Base-by-base conservation (phyloP, 2,888 invertebrate genomes). In the Adela reaumurella region DNA sequence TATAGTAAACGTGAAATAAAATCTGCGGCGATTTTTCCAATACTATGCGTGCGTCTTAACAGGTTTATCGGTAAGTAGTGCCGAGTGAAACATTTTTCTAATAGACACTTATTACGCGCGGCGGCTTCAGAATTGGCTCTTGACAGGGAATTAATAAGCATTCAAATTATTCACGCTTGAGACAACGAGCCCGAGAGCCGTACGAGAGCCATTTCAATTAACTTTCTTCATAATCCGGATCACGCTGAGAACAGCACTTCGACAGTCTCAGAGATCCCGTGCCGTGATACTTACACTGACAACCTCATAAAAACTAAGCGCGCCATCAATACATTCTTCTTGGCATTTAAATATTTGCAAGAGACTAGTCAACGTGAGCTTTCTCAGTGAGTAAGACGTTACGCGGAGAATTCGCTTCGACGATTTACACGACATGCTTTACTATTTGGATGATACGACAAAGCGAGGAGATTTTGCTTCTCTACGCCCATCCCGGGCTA, bases 201-300 rank as follows among this genome's bases (percentile, higher is more conserved):
- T 62, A 67, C 70, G 64, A 73, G 73, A 70, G 70, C 73, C 69
- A 70, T 73, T 73, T 70, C 70, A 73, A 74, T 74, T 72, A 74
- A 68, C 62, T 68, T 68, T 67, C 68, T 71, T 66, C 65, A 67
- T 77, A 77, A 77, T 74, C 74, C 74, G 72, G 69, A 67, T 73
- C 69, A 68, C 58, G 59, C 58, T 55, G 56, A 19, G 51, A 52
- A 35, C 11, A 3, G 11, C 35, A 35, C 35, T 35, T 35, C 35
- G 11, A 35, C 35, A 14, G 35, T 8, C 35, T 3, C 11, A 35
- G 35, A 35, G 35, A 8, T 35, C n/a, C 35, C 35, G 35, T 35
- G 35, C 35, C 35, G 35, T 35, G 35, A 14, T 14, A 35, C 14
- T 14, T 3, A 4, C 14, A 14, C 35, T 14, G 35, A 35, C 35